Conservation (phyloP, 2,797 vertebrate species). For the Lagocephalus sceleratus region DNA sequence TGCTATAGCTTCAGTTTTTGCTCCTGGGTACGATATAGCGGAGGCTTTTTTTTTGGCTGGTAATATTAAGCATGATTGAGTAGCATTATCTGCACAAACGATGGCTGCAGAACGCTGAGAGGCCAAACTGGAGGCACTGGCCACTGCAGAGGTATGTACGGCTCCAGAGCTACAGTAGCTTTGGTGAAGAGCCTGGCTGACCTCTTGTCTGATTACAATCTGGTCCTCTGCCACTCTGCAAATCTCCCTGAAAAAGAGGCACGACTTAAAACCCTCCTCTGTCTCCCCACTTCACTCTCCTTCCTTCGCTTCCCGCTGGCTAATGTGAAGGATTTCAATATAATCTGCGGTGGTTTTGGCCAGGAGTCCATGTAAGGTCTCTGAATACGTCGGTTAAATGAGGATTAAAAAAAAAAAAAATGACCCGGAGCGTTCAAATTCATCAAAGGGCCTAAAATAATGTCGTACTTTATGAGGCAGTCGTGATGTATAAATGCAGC, state of each 20-base stretch:
- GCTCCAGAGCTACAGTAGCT: slow-evolving; percentile 58
- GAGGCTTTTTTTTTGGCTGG: slow-evolving; percentile 59
- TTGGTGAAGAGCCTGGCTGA: slow-evolving; percentile 68
- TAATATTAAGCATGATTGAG: slow-evolving; percentile 77
- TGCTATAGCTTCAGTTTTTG: slow-evolving; percentile 40
- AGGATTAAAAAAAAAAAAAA: slow-evolving; percentile 44
- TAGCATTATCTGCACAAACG: slow-evolving; percentile 72
- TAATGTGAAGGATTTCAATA: too few relatives aligned
- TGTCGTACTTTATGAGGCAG: slow-evolving; percentile 28
- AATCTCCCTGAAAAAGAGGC: slow-evolving; percentile 30
- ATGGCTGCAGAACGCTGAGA: slow-evolving; percentile 59
- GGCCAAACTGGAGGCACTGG: slow-evolving; percentile 42
- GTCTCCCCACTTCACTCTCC: slow-evolving; percentile 31
- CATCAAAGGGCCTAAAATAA: slow-evolving; percentile 28
- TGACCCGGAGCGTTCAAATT: slow-evolving; percentile 28
- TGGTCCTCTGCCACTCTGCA: slow-evolving; percentile 41
- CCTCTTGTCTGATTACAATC: slow-evolving; percentile 56
- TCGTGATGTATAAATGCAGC: slow-evolving; percentile 16
- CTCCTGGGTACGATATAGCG: slow-evolving; percentile 14
- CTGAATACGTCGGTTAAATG: slow-evolving; percentile 30
- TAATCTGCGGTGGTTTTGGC: not conserved
- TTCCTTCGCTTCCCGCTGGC: not conserved
- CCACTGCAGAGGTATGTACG: slow-evolving; percentile 53
- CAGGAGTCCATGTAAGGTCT: slow-evolving; percentile 23
- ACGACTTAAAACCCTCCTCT: slow-evolving; percentile 48